These are phyloP conservation scores for Liposcelis brunnea DNA, from an alignment of 2,888 invertebrate species.

Conservation along the genomic window DNA sequence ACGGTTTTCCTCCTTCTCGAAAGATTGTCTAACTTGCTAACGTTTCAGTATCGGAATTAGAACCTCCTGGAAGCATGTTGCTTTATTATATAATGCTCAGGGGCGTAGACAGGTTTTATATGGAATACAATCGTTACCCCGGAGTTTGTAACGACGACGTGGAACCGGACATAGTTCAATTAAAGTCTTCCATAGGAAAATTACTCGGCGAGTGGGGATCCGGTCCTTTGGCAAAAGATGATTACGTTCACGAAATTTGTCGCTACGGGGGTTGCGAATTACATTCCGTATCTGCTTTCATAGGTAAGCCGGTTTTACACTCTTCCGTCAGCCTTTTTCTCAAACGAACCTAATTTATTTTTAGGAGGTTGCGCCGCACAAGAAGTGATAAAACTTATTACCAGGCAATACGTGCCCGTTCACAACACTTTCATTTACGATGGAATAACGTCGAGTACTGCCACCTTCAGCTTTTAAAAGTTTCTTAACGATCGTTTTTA, in stretches of 20 bases:
- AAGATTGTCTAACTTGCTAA: constrained; percentile 17
- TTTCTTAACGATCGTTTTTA: neutral
- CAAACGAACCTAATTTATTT: constrained; percentile 16
- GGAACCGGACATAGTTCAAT: constrained; percentile 74
- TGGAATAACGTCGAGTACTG: constrained; percentile 73
- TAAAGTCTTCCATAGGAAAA: constrained; percentile 57
- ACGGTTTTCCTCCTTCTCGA: neutral
- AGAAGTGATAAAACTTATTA: constrained; percentile 88
- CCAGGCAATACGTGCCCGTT: constrained; percentile 89
- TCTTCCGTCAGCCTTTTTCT: too few species aligned
- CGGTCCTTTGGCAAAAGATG: constrained; percentile 63
- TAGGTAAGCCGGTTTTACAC: constrained; percentile 33
- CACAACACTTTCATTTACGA: constrained; percentile 93
- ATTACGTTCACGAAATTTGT: constrained; percentile 87
- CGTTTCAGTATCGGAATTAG: constrained; percentile 45
- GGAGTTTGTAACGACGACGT: constrained; percentile 71
- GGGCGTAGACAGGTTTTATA: constrained; percentile 77
- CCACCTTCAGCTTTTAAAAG: constrained; percentile 56
- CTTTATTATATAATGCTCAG: constrained; percentile 79
- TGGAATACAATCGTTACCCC: constrained; percentile 77
- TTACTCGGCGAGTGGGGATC: constrained; percentile 74
- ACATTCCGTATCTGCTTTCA: constrained; percentile 82
- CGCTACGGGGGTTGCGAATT: constrained; percentile 89
- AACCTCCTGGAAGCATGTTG: constrained; percentile 72
- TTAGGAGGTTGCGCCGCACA: constrained; percentile 83